Percentiles rank a stretch among this genome's conserved stretches.
These are phyloP conservation scores for Sciurus niger DNA, from an alignment of 2,113 vertebrate species.

Conservation along the genomic window DNA sequence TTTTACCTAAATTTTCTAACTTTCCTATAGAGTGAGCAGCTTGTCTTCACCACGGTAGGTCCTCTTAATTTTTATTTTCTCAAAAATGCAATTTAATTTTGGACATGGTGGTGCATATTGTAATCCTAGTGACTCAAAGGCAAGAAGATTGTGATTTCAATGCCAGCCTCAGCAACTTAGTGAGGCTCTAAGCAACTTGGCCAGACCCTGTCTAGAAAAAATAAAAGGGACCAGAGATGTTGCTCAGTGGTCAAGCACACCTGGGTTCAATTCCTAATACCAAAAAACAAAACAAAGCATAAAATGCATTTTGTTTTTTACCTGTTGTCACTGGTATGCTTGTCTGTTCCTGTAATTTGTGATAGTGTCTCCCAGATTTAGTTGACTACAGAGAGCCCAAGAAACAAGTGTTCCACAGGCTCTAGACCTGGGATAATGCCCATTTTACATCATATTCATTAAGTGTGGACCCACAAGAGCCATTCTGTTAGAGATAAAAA, in stretches of 20 bases:
- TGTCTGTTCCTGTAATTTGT: background rate
- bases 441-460: background rate
- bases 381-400: background rate
- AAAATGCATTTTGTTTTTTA: background rate
- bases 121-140: no score
- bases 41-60: background rate
- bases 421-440: background rate
- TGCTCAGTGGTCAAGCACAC: no score
- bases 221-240: no score
- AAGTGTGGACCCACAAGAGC: background rate
- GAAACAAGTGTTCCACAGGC: background rate
- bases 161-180: no score
- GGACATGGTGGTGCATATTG: no score
- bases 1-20: background rate
- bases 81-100: background rate
- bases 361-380: background rate
- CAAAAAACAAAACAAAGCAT: rapidly evolving
- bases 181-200: no score
- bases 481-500: background rate
- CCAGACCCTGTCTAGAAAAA: no score
- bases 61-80: background rate
- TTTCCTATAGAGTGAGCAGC: background rate
- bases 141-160: no score
- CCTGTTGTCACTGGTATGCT: background rate
- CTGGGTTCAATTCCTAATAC: no score